Percentiles rank a stretch among this genome's conserved stretches.
These are phyloP conservation scores for Callopanchax toddi DNA, from an alignment of 2,113 vertebrate genomes.

Conservation along the genomic window DNA sequence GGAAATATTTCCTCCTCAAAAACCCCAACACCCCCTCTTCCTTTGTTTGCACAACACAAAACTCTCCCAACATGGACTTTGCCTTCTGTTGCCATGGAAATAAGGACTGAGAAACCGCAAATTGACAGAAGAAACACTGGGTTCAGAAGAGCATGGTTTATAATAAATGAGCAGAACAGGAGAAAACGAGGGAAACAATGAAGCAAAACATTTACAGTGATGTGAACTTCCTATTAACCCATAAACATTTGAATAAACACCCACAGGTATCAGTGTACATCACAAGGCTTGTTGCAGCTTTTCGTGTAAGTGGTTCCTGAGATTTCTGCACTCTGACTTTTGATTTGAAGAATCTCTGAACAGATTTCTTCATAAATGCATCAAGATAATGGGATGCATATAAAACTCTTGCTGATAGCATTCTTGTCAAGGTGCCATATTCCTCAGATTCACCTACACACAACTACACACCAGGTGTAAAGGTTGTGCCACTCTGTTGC, in stretches of 20 bases:
- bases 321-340: no score
- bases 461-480: no score
- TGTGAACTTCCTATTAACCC: not conserved
- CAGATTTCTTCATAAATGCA: not conserved
- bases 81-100: conserved; percentile 59
- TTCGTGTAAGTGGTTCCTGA: not conserved
- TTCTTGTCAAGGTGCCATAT: not conserved
- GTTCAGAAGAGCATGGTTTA: not conserved
- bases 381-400: not conserved
- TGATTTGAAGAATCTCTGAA: not conserved
- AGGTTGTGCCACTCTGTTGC: not conserved
- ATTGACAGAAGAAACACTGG: conserved; percentile 14
- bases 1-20: not conserved
- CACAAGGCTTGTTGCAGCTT: no score
- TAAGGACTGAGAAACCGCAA: conserved; percentile 13
- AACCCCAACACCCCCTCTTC: not conserved
- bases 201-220: not conserved
- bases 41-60: not conserved
- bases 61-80: conserved; percentile 27
- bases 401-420: not conserved
- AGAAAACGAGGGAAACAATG: not conserved
- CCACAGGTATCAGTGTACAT: not conserved
- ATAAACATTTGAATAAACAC: not conserved
- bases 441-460: not conserved
- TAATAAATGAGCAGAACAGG: not conserved